Conservation (phyloP, 2,797 vertebrate genomes). For the Eptatretus atami region DNA sequence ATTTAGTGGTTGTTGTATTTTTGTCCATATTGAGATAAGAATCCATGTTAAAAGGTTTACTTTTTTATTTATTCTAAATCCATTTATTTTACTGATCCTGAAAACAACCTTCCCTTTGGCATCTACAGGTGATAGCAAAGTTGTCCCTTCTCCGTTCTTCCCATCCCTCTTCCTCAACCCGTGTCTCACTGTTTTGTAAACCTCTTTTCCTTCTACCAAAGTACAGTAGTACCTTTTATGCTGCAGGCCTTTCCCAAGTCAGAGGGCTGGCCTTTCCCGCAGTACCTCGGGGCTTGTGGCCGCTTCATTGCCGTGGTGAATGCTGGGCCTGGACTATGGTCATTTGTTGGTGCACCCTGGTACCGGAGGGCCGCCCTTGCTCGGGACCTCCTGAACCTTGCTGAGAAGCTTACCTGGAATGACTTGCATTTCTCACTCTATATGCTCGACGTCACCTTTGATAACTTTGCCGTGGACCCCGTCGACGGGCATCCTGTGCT, state of each 20-base stretch:
- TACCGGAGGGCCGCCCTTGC: background rate
- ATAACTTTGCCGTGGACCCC: slow-evolving; percentile 2
- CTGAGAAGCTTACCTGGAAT: background rate
- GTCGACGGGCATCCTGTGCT: background rate
- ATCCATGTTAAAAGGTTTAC: too few species aligned
- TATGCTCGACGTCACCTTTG: background rate
- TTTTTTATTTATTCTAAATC: too few species aligned
- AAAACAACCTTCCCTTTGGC: too few species aligned
- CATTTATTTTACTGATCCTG: too few species aligned
- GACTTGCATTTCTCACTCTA: slow-evolving; percentile 4
- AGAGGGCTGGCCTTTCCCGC: slow-evolving; percentile 3
- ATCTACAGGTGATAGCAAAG: too few species aligned
- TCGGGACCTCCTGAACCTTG: background rate
- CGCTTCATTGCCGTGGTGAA: background rate
- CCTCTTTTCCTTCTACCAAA: background rate
- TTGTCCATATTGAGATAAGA: too few species aligned
- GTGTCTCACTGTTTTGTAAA: background rate
- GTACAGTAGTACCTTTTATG: background rate
- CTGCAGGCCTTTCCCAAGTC: slow-evolving; percentile 2
- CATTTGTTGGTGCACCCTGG: background rate
- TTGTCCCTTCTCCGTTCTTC: too few species aligned
- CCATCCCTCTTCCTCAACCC: too few species aligned
- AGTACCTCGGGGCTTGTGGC: slow-evolving; percentile 1
- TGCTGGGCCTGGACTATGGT: background rate
- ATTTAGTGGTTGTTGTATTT: too few species aligned